A percentile compares a stretch with the other conserved stretches of the same genome.
Conservation (phyloP, 2,888 invertebrate genomes). For the Monochamus alternatus region DNA sequence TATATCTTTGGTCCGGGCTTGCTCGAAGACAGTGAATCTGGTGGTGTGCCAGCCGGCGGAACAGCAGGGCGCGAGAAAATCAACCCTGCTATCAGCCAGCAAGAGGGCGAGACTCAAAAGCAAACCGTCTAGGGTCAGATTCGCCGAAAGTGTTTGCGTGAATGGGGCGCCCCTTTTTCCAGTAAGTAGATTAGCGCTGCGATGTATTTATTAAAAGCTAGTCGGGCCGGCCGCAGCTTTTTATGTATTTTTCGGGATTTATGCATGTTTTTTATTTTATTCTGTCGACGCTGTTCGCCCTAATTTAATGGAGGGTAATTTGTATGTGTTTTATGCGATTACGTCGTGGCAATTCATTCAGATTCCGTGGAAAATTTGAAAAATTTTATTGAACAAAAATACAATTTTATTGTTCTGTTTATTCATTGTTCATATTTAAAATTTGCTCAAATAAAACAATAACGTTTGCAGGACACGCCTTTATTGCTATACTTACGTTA, state of each 20-base stretch:
- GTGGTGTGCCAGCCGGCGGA: conserved; percentile 88
- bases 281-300: background rate
- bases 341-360: background rate
- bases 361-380: too few relatives aligned
- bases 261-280: background rate
- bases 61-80: conserved; percentile 75
- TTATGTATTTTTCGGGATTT: conserved; percentile 1
- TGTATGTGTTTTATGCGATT: background rate
- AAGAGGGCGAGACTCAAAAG: conserved; percentile 87
- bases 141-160: conserved; percentile 91
- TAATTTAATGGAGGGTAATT: background rate
- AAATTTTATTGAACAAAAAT: too few relatives aligned
- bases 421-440: too few relatives aligned
- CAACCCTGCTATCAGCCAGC: conserved; percentile 89
- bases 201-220: background rate
- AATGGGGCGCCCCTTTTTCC: conserved; percentile 89
- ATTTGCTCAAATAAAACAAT: too few relatives aligned
- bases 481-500: too few relatives aligned
- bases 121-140: conserved; percentile 88
- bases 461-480: too few relatives aligned
- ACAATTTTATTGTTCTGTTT: too few relatives aligned
- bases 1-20: conserved; percentile 89
- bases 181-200: conserved; percentile 71
- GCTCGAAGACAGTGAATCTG: conserved; percentile 82
- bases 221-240: background rate